Conservation (phyloP, 1,140 invertebrate genomes). For the Conopomorpha cramerella region DNA sequence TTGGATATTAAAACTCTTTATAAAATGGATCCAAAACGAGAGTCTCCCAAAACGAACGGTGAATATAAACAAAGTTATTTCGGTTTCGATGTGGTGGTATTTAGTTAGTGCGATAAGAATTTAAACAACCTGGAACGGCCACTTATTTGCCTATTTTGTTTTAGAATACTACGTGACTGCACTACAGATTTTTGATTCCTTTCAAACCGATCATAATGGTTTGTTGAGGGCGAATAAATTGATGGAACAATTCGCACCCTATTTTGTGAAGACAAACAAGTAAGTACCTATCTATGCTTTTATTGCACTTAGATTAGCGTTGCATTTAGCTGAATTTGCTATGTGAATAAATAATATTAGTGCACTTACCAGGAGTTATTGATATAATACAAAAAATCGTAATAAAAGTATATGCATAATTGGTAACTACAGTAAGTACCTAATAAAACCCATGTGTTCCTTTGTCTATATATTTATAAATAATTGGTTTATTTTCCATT, state of each 20-base stretch:
- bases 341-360: no score
- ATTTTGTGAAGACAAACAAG: constrained; percentile 46
- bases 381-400: no score
- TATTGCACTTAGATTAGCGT: not conserved
- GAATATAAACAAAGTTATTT: constrained; percentile 14
- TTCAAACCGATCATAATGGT: constrained; percentile 24
- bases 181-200: constrained; percentile 43
- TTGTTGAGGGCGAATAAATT: constrained; percentile 33
- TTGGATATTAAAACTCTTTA: constrained; percentile 1
- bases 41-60: constrained; percentile 30
- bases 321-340: no score
- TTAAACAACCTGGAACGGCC: no score
- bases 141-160: no score
- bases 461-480: no score
- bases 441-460: no score
- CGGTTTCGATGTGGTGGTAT: constrained; percentile 36
- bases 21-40: constrained; percentile 32
- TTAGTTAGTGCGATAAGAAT: no score
- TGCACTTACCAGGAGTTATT: no score
- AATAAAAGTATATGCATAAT: no score
- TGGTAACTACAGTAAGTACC: no score
- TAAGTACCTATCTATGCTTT: constrained; percentile 19
- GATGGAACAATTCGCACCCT: constrained; percentile 47
- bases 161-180: constrained; percentile 43
- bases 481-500: no score